Evolutionary conservation across 2,888 invertebrate species (phyloP), one percentile per base, ranked within the genome.

Genomic region (Orchesellides sinensis): DNA sequence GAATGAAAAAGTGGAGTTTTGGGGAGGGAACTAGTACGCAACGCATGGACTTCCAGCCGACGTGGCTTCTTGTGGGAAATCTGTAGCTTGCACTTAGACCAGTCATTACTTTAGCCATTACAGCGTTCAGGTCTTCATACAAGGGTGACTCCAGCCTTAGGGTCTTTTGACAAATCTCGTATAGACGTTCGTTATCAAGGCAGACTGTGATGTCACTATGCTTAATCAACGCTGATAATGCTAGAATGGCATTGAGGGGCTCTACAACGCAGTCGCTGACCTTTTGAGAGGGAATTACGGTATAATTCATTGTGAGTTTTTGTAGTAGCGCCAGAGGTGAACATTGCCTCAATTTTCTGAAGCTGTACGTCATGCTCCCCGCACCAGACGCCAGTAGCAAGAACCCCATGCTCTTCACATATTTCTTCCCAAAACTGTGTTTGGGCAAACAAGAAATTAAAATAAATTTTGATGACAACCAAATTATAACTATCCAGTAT

Each of bases 181-280:
- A 92, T 4, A 92, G 89, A 63, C 92, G 91, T 87, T 92, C 92
- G 86, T 92, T 92, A 88, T 92, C 92, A 72, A 92, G 90, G 87
- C 91, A 91, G 88, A 90, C 91, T 2, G 91, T 47, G 17, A 83
- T 29, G 29, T 83, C 83, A 27, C 72, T 73, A 5, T 23, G 3
- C 6, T 72, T 68, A 0, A 78, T 32, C 14, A 83, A 29, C 17
- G 72, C 35, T 4, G 70, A 61, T 8, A 32, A 40, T 1, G 70
- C 54, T 3, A 83, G 32, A 8, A 23, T 19, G 1, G 63, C 65
- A 29, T 83, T 83, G 14, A 65, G 61, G 0, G 83, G 83, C 19
- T 83, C 83, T 10, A 83, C 77, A n/a, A 83, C 83, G 0, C 66
- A 47, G 6, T 83, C 83, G 40, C 65, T 77, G 1, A 61, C 72